Conservation (phyloP, 2,113 vertebrate genomes). For the Climacteris rufus region DNA sequence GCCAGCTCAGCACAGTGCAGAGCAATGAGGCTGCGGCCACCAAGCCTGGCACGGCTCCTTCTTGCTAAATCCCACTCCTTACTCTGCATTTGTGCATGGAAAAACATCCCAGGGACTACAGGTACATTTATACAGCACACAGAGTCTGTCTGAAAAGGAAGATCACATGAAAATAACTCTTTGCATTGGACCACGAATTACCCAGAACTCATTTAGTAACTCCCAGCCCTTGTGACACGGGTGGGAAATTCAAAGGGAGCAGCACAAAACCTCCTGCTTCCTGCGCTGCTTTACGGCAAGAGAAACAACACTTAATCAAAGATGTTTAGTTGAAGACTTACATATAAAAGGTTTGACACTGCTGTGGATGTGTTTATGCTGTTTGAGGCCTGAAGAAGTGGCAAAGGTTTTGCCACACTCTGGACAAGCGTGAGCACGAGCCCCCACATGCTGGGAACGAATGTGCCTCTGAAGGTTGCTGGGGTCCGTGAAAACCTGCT, state of each 20-base stretch:
- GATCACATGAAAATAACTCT: neutral
- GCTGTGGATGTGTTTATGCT: constrained; percentile 99
- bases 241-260: neutral
- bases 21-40: neutral
- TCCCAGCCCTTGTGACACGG: neutral
- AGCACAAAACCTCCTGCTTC: neutral
- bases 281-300: neutral
- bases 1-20: neutral
- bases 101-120: neutral
- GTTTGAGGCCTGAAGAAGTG: constrained; percentile 98
- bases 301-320: constrained; percentile 54
- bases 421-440: constrained; percentile 94
- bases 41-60: neutral
- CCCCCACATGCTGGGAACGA: constrained; percentile 97
- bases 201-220: neutral
- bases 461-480: constrained; percentile 99
- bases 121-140: neutral
- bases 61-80: neutral
- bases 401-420: constrained; percentile 99
- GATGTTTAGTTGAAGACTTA: constrained; percentile 81
- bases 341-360: constrained; percentile 99
- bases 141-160: constrained; percentile 19
- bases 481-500: constrained; percentile 99
- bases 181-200: neutral
- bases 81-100: neutral